A percentile compares a stretch with the other conserved stretches of the same genome.
These are phyloP conservation scores for Saxidomus purpurata DNA, from an alignment of 1,140 invertebrate species.

Conservation along the genomic window DNA sequence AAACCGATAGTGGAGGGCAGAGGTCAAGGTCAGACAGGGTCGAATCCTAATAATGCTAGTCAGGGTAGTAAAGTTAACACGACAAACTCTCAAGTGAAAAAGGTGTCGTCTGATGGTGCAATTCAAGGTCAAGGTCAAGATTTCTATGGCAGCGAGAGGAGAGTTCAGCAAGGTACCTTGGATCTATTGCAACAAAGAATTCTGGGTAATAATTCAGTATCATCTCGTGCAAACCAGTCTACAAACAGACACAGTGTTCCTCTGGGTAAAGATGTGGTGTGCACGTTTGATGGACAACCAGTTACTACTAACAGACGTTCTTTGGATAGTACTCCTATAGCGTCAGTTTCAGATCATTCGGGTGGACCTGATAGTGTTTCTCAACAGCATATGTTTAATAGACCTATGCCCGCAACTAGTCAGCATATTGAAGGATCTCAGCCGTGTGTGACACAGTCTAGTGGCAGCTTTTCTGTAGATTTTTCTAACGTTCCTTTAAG, in stretches of 20 bases:
- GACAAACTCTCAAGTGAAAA: not conserved
- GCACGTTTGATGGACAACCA: too few species aligned
- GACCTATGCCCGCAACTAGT: not conserved
- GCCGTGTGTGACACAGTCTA: not conserved
- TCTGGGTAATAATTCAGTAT: not conserved
- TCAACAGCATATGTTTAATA: not conserved
- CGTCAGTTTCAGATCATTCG: not conserved
- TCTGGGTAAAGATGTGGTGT: not conserved
- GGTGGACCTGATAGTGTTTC: not conserved
- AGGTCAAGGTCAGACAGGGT: conserved; percentile 38
- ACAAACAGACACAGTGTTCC: not conserved
- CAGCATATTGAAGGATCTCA: not conserved
- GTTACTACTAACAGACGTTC: too few species aligned
- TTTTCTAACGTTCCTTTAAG: conserved; percentile 33
- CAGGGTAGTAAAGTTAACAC: not conserved
- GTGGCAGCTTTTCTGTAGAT: conserved; percentile 46
- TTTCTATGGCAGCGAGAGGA: conserved; percentile 4
- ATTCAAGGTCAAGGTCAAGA: conserved; percentile 34
- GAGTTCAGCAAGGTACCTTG: conserved; percentile 49
- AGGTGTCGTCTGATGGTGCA: not conserved
- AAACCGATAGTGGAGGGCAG: conserved; percentile 31
- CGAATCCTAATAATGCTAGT: not conserved
- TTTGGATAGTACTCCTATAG: not conserved
- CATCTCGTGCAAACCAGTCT: not conserved
- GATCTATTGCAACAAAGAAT: conserved; percentile 56